Conservation (phyloP, 1,140 invertebrate species). For the Leptinotarsa undecemlineata region DNA sequence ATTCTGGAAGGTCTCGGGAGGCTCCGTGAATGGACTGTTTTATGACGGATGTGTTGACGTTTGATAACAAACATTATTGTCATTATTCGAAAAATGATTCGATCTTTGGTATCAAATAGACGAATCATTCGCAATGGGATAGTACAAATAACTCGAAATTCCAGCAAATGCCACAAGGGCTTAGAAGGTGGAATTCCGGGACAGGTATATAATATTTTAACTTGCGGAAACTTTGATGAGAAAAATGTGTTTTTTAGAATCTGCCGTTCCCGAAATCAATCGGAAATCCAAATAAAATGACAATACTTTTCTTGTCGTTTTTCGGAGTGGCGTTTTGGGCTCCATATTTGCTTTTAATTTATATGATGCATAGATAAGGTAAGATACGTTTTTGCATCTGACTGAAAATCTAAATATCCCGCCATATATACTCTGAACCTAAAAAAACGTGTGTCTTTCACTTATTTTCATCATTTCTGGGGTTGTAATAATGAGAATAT, state of each 20-base stretch:
- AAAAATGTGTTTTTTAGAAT: constrained; percentile 25
- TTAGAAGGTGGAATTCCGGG: constrained; percentile 24
- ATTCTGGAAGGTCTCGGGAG: not conserved
- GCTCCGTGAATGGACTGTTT: not conserved
- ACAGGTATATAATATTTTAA: constrained; percentile 22
- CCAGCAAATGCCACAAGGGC: not conserved
- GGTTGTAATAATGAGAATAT: too few species aligned
- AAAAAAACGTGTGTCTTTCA: too few species aligned
- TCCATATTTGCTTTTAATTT: constrained; percentile 29
- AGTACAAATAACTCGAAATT: constrained; percentile 1
- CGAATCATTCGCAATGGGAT: not conserved
- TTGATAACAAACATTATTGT: constrained; percentile 16
- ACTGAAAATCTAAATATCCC: too few species aligned
- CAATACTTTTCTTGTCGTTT: constrained; percentile 25
- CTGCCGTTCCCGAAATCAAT: constrained; percentile 28
- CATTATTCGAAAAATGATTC: not conserved
- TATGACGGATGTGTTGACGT: not conserved
- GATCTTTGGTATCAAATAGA: not conserved
- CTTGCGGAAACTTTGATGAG: not conserved
- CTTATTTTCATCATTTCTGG: too few species aligned
- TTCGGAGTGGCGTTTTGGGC: constrained; percentile 30
- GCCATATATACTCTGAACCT: too few species aligned
- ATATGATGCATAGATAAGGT: constrained; percentile 34
- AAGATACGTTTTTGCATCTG: not conserved
- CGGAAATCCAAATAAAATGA: constrained; percentile 28